Evolutionary conservation across 1,140 invertebrate genomes (phyloP).

Genomic region (Drosophila pruinosa): DNA sequence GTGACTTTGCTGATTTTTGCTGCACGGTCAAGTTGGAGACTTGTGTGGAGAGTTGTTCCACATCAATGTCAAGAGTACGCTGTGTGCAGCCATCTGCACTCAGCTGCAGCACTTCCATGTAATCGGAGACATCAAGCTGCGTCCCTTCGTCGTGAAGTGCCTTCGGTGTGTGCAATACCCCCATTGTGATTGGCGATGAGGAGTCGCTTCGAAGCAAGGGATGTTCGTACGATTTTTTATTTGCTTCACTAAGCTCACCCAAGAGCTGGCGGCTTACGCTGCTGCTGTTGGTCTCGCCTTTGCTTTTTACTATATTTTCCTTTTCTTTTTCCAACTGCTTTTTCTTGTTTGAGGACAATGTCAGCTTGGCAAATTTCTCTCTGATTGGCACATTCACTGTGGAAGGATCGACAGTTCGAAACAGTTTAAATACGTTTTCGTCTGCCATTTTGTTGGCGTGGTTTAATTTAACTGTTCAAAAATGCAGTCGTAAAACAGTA

Average conservation of each 20-base stretch:
- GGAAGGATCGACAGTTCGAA: slow-evolving; percentile 66
- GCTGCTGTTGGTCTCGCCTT: slow-evolving; percentile 2
- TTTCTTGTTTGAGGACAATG: slow-evolving; percentile 71
- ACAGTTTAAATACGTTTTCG: slow-evolving; percentile 55
- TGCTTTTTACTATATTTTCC: neutral
- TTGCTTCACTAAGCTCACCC: neutral
- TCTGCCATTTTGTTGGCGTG: slow-evolving; percentile 50
- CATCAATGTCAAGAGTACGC: slow-evolving; percentile 12
- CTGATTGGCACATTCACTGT: slow-evolving; percentile 70
- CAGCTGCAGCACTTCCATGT: slow-evolving; percentile 69
- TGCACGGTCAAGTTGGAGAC: slow-evolving; percentile 56
- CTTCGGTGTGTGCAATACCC: neutral
- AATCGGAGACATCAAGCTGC: slow-evolving; percentile 43
- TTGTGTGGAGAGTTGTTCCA: slow-evolving; percentile 38
- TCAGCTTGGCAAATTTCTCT: slow-evolving; percentile 74
- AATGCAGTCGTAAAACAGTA: neutral
- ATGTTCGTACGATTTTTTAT: slow-evolving; percentile 21
- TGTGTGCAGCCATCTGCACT: slow-evolving; percentile 55
- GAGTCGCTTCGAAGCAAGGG: slow-evolving; percentile 36
- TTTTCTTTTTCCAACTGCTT: slow-evolving; percentile 26
- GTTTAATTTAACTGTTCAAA: slow-evolving; percentile 19
- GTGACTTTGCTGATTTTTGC: neutral
- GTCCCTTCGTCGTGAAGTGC: neutral
- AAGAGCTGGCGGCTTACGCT: slow-evolving; percentile 45
- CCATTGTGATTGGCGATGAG: slow-evolving; percentile 3